Conservation (phyloP, 2,113 vertebrate genomes). For the Vidua macroura region DNA sequence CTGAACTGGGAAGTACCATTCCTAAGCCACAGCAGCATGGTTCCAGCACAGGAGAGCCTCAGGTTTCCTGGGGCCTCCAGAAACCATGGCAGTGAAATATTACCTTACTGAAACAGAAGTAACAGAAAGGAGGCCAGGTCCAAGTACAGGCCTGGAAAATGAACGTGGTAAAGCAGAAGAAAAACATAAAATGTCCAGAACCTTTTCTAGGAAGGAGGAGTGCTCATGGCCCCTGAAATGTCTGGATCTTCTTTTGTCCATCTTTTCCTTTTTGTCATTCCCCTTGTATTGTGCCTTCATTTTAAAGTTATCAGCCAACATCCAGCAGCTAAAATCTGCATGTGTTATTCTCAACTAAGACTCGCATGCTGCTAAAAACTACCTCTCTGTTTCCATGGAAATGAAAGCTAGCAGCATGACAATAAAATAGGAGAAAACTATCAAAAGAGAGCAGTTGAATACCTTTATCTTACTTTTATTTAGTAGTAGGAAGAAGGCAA, state of each 20-base stretch:
- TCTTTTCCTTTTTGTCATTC: background rate
- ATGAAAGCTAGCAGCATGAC: background rate
- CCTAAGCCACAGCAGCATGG: background rate
- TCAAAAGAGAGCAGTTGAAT: background rate
- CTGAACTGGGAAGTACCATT: background rate
- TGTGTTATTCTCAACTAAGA: background rate
- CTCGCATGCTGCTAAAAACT: background rate
- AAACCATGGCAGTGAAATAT: background rate
- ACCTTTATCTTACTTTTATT: background rate
- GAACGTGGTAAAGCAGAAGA: background rate
- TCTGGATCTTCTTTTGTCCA: background rate
- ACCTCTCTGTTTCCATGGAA: constrained; percentile 60
- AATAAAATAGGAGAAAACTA: background rate
- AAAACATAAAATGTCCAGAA: background rate
- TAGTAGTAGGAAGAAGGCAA: background rate
- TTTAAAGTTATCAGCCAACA: background rate
- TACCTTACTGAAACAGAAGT: background rate
- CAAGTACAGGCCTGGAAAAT: background rate
- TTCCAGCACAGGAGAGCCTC: background rate
- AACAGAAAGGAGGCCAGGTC: background rate
- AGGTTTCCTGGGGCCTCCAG: background rate
- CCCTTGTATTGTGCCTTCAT: background rate
- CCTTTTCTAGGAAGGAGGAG: background rate
- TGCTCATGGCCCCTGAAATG: background rate
- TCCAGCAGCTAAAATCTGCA: background rate